Base-by-base conservation (phyloP, 2,888 invertebrate genomes). In the Sepioteuthis lessoniana region DNA sequence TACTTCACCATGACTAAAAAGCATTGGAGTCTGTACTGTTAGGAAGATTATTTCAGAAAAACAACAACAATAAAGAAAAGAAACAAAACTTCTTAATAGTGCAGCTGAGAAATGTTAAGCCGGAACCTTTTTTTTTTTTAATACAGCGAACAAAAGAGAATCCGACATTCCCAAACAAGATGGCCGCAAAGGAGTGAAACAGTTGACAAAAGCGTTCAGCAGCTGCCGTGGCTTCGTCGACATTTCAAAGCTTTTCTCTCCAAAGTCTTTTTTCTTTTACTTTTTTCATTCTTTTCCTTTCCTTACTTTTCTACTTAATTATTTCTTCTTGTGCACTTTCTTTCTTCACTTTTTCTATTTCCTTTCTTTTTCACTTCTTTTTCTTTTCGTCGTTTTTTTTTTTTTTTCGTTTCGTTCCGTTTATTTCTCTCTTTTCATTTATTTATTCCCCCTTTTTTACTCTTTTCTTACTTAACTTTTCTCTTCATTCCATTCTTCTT, bases 121-220 rank as follows among this genome's bases (percentile, higher is more conserved):
- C 31, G 76, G 76, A n/a, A 76, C 76, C 76, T 13, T 76, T 76
- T n/a, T 76, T 42, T 42, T 42, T 42, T 42, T 42, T 42, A 5
- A 5, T 31, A 76, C 4, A 10, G 76, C 0, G 76, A 76, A 76
- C 76, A 76, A 76, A 76, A 76, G 76, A 76, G 16, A 31, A 76
- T 76, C 13, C n/a, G 76, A 76, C 76, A 76, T 76, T 76, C 76
- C 76, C 76, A n/a, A 76, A 76, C 76, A 76, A 76, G 76, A 76
- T 76, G 76, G 76, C 31, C n/a, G 76, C 31, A 13, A 76, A 76
- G 13, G 76, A 76, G 55, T 55, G 55, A 55, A 55, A 21, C 28
- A 55, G 8, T 76, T 76, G 76, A 76, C 76, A 76, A 76, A 76
- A 76, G n/a, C 76, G 10, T 10, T 76, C 76, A 76, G 76, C 76